Evolutionary conservation across 1,140 invertebrate genomes (phyloP).

Genomic region (Hydropsyche tenuis): DNA sequence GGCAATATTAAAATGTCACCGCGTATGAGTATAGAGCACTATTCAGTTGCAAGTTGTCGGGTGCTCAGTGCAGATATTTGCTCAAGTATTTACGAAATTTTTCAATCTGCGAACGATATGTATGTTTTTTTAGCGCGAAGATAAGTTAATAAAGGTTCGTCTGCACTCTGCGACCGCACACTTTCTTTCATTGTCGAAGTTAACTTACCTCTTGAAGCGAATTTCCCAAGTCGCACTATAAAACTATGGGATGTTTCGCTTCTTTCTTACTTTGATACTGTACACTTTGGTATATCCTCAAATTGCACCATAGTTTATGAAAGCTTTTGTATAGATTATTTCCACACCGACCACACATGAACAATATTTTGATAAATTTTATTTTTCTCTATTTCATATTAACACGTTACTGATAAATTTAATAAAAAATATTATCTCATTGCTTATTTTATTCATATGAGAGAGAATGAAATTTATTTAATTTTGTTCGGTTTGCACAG

Average conservation of each 20-base stretch:
- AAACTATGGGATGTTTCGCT: conserved; percentile 40
- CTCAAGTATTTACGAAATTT: neutral
- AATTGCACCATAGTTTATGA: conserved; percentile 46
- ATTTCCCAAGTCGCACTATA: conserved; percentile 39
- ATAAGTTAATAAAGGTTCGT: neutral
- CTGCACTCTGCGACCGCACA: neutral
- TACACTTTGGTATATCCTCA: conserved; percentile 38
- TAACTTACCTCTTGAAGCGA: conserved; percentile 40
- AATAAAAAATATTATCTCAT: neutral
- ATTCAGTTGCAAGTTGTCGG: conserved; percentile 18
- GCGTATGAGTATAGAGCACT: conserved; percentile 33
- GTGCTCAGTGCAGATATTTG: conserved; percentile 12
- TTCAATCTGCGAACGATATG: neutral
- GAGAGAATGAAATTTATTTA: conserved; percentile 12
- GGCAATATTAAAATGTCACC: conserved; percentile 41
- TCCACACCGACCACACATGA: neutral
- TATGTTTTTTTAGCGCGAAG: neutral
- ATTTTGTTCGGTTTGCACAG: conserved; percentile 31
- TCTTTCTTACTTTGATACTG: conserved; percentile 25
- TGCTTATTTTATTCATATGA: neutral
- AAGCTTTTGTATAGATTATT: conserved; percentile 46
- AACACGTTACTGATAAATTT: neutral
- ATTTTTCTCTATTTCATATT: neutral
- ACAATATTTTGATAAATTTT: conserved; percentile 13
- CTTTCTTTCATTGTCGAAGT: conserved; percentile 24